Evolutionary conservation across 2,888 invertebrate genomes (phyloP).

Genomic region (Ennomos quercinarius): DNA sequence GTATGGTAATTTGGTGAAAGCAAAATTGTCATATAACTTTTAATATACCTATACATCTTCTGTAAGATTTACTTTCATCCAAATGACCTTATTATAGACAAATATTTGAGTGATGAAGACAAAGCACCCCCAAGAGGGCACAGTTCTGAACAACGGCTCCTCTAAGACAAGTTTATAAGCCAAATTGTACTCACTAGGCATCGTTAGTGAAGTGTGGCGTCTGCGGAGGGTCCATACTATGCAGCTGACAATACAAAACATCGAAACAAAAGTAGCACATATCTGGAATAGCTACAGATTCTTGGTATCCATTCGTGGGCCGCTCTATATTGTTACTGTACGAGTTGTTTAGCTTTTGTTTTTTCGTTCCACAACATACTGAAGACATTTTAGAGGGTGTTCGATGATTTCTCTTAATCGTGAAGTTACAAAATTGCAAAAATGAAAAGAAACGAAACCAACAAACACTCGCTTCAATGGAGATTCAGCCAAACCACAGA

Average conservation of each 20-base stretch:
- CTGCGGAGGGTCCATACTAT: conserved; percentile 96
- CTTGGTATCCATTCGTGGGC: conserved; percentile 82
- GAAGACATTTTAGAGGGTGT: conserved; percentile 89
- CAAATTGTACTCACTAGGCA: conserved; percentile 91
- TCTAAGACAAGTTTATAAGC: conserved; percentile 32
- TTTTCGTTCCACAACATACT: conserved; percentile 96
- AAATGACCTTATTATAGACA: conserved; percentile 59
- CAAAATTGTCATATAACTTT: conserved; percentile 8
- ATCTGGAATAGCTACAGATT: conserved; percentile 93
- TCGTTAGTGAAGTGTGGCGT: conserved; percentile 97
- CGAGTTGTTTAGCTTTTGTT: conserved; percentile 93
- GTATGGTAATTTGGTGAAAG: conserved; percentile 9
- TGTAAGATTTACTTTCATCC: conserved; percentile 22
- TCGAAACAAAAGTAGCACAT: conserved; percentile 99
- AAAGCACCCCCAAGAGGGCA: conserved; percentile 45
- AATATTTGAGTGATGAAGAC: conserved; percentile 52
- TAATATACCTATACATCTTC: background rate
- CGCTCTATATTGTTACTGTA: conserved; percentile 86
- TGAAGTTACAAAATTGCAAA: conserved; percentile 58
- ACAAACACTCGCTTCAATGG: conserved; percentile 54
- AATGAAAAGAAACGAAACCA: conserved; percentile 61
- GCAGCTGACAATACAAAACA: conserved; percentile 97
- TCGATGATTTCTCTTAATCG: conserved; percentile 39
- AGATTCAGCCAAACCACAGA: conserved; percentile 2
- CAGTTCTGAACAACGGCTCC: conserved; percentile 27